Percentiles rank a stretch among this genome's conserved stretches.
These are phyloP conservation scores for Acyrthosiphon pisum DNA, from an alignment of 1,140 invertebrate species.

Conservation along the genomic window DNA sequence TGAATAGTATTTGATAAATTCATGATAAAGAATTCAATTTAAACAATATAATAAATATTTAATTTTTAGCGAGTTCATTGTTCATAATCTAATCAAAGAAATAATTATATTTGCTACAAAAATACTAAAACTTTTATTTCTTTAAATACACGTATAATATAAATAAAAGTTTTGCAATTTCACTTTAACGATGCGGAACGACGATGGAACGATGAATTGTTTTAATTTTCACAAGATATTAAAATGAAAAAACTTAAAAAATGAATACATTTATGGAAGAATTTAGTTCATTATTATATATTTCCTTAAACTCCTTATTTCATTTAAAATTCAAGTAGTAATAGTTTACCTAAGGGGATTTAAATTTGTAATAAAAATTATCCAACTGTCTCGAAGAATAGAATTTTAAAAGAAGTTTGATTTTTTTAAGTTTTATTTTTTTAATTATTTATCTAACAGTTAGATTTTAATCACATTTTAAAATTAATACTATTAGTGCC, in stretches of 20 bases:
- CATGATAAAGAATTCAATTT: not conserved
- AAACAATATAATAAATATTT: slow-evolving; percentile 12
- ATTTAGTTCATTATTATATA: slow-evolving; percentile 13
- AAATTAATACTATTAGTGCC: not conserved
- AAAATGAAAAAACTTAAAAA: not conserved
- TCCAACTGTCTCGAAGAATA: not conserved
- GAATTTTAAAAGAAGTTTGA: not conserved
- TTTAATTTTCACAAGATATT: slow-evolving; percentile 12
- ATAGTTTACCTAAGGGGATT: not conserved
- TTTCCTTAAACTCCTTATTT: not conserved
- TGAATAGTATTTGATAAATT: not conserved
- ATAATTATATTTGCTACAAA: not conserved
- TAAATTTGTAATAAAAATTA: slow-evolving; percentile 22
- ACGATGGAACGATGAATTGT: not conserved
- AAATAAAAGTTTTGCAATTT: slow-evolving; percentile 14
- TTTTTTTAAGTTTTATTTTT: not conserved
- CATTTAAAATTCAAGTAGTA: not conserved
- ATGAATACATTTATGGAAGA: not conserved
- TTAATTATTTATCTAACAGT: not conserved
- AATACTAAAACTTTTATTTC: not conserved
- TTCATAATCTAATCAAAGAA: not conserved
- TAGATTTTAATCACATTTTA: not conserved
- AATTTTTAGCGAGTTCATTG: not conserved
- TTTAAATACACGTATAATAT: slow-evolving; percentile 13
- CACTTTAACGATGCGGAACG: not conserved